These are phyloP conservation scores for Bombyx mandarina DNA, from an alignment of 1,140 invertebrate species.

Conservation along the genomic window DNA sequence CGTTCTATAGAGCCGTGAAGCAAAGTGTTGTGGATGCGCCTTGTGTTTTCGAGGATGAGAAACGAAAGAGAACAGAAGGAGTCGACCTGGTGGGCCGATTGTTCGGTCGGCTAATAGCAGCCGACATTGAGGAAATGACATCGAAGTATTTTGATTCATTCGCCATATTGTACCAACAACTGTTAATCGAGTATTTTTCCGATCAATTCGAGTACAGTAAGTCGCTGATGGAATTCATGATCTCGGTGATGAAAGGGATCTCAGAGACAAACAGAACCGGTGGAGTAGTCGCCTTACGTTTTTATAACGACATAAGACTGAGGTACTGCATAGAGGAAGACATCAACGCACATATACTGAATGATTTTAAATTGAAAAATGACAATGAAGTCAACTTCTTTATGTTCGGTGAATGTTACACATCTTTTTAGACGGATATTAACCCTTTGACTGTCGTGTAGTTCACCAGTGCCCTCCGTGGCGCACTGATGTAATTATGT, in stretches of 20 bases:
- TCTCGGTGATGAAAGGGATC: conserved; percentile 27
- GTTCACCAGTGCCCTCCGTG: no score
- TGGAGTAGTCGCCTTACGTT: background rate
- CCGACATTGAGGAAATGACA: conserved; percentile 30
- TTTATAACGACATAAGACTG: no score
- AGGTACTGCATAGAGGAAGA: no score
- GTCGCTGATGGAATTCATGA: conserved; percentile 14
- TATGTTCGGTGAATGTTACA: no score
- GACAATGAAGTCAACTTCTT: no score
- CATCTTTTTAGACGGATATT: no score
- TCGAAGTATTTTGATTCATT: conserved; percentile 33
- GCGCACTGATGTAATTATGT: no score
- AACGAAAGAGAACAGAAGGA: conserved; percentile 18
- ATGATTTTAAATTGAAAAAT: no score
- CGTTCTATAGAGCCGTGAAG: conserved; percentile 33
- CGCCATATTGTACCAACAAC: conserved; percentile 25
- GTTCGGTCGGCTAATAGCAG: conserved; percentile 35
- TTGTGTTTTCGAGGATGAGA: conserved; percentile 19
- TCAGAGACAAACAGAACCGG: conserved; percentile 11
- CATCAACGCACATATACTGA: no score
- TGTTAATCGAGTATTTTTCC: conserved; percentile 19
- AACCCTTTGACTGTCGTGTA: no score
- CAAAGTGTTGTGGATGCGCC: conserved; percentile 24
- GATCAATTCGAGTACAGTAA: conserved; percentile 14
- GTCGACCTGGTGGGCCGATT: conserved; percentile 25